Conservation (phyloP, 2,888 invertebrate species). For the Argyresthia albistria region DNA sequence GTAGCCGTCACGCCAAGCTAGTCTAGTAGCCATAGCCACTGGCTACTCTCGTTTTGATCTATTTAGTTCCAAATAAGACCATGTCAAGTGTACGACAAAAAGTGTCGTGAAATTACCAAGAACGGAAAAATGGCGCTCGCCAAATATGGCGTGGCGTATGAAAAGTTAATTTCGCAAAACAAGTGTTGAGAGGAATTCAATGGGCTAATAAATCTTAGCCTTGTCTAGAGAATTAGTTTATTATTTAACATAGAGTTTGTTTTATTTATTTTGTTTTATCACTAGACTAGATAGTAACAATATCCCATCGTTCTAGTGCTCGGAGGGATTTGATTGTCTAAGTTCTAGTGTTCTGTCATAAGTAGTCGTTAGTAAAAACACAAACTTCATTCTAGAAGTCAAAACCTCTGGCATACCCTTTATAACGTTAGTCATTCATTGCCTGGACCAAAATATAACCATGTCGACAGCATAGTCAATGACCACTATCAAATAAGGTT, state of each 20-base stretch:
- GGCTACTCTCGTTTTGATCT: slow-evolving; percentile 19
- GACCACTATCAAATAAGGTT: no score
- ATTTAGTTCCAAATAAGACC: slow-evolving; percentile 22
- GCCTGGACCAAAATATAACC: not conserved
- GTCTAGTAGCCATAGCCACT: not conserved
- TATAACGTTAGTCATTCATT: no score
- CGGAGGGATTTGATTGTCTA: no score
- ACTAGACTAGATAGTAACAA: not conserved
- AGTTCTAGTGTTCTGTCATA: no score
- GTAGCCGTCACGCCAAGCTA: not conserved
- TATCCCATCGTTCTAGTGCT: no score
- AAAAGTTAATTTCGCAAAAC: slow-evolving; percentile 36
- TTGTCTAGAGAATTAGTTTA: not conserved
- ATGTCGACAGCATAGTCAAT: no score
- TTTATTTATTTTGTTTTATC: not conserved
- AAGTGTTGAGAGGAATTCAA: no score
- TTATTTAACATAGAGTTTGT: not conserved
- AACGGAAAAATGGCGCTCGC: slow-evolving; percentile 25
- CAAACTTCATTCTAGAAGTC: no score
- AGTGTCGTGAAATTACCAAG: slow-evolving; percentile 25
- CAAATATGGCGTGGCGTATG: slow-evolving; percentile 29
- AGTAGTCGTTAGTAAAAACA: no score
- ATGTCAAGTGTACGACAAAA: slow-evolving; percentile 25
- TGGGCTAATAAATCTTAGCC: not conserved
- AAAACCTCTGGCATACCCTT: no score